Percentiles rank a stretch among this genome's conserved stretches.
Conservation (phyloP, 2,113 vertebrate genomes). For the Tympanuchus pallidicinctus region DNA sequence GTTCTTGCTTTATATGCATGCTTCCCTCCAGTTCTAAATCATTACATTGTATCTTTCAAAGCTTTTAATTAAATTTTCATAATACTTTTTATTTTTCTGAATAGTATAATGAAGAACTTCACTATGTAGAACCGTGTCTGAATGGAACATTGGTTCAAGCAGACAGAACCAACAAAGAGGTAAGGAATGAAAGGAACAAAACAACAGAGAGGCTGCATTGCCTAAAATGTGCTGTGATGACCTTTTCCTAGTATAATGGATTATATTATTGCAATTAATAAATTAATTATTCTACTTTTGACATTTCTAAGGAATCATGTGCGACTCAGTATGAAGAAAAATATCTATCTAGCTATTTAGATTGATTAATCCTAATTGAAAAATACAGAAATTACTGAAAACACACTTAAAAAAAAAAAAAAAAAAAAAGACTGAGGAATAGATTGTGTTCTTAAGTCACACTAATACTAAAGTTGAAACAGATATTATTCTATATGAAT, state of each 20-base stretch:
- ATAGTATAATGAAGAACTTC: slow-evolving; percentile 96
- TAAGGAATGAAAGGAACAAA: slow-evolving; percentile 73
- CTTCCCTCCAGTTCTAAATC: slow-evolving; percentile 30
- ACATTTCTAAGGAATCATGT: neutral
- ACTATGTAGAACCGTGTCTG: slow-evolving; percentile 95
- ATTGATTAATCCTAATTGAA: neutral
- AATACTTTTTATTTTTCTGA: slow-evolving; percentile 55
- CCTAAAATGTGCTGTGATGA: neutral
- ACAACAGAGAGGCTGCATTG: neutral
- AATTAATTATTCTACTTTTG: slow-evolving; percentile 5
- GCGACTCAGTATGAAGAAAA: neutral
- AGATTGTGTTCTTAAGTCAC: neutral
- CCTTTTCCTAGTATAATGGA: slow-evolving; percentile 16
- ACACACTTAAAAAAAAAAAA: neutral
- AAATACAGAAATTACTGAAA: neutral
- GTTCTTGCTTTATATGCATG: neutral
- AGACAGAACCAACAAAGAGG: slow-evolving; percentile 97
- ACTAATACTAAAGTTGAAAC: neutral
- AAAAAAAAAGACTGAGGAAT: neutral
- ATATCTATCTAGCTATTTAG: neutral
- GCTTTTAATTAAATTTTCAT: slow-evolving; percentile 49
- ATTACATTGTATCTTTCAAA: slow-evolving; percentile 34
- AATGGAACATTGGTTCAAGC: slow-evolving; percentile 98
- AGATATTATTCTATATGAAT: neutral
- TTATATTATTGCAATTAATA: slow-evolving; percentile 33